Evolutionary conservation across 1,140 invertebrate species (phyloP).

Genomic region (Zophobas morio): DNA sequence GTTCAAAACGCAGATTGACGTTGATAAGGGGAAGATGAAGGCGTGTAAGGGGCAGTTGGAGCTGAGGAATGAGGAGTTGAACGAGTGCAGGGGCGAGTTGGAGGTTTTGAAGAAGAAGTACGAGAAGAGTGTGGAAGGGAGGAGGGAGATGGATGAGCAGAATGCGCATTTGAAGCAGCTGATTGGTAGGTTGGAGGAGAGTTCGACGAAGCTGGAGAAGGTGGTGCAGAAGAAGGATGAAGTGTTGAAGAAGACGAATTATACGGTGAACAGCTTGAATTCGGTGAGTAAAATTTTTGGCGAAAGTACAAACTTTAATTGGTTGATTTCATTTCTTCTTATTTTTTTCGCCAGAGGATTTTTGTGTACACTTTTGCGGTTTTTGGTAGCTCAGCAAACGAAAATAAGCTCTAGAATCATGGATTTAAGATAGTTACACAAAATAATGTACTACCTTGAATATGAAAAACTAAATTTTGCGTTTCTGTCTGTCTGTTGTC

Average conservation of each 20-base stretch:
- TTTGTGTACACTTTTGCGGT: too few species aligned
- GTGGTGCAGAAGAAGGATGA: constrained; percentile 59
- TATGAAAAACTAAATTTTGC: too few species aligned
- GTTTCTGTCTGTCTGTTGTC: too few species aligned
- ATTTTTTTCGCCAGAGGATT: too few species aligned
- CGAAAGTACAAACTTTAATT: too few species aligned
- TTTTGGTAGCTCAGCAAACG: too few species aligned
- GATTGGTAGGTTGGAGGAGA: constrained; percentile 58
- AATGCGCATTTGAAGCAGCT: constrained; percentile 51
- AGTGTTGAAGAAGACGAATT: constrained; percentile 52
- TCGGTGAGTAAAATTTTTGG: constrained; percentile 45
- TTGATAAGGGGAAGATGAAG: constrained; percentile 55
- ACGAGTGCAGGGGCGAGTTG: constrained; percentile 29
- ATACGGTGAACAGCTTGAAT: constrained; percentile 49
- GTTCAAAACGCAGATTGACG: constrained; percentile 48
- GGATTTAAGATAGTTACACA: too few species aligned
- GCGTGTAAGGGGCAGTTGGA: constrained; percentile 50
- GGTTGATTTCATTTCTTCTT: too few species aligned
- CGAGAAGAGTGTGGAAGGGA: constrained; percentile 48
- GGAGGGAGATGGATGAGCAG: constrained; percentile 53
- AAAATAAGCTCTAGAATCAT: too few species aligned
- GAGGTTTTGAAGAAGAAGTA: constrained; percentile 44
- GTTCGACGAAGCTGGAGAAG: constrained; percentile 56
- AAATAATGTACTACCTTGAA: too few species aligned
- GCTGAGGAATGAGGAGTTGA: constrained; percentile 52